These are phyloP conservation scores for Tauraco hartlaubi DNA, from an alignment of 2,797 vertebrate species.

Conservation along the genomic window DNA sequence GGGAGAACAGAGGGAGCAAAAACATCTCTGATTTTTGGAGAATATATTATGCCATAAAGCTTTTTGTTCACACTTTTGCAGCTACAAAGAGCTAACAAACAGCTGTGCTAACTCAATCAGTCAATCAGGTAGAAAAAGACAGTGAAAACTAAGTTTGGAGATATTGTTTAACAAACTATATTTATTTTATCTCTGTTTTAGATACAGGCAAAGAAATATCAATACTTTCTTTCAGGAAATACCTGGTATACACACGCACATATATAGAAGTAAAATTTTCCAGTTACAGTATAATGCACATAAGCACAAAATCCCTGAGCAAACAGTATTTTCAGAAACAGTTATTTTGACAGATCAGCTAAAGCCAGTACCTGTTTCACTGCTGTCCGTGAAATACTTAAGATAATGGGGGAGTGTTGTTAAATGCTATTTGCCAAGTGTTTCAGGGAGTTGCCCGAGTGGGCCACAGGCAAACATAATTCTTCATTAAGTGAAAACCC, in stretches of 20 bases:
- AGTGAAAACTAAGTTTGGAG: not conserved
- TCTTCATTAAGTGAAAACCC: not conserved
- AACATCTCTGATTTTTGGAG: not conserved
- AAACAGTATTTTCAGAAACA: constrained; percentile 37
- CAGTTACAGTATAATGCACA: not conserved
- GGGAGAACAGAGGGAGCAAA: constrained; percentile 9
- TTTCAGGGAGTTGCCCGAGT: not conserved
- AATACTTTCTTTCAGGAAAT: not conserved
- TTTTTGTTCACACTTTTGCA: not conserved
- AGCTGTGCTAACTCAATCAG: not conserved
- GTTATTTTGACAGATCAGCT: not conserved
- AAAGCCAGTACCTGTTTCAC: not conserved
- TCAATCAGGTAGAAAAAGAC: not conserved
- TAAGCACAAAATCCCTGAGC: not conserved
- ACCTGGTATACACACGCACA: not conserved
- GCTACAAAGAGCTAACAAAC: not conserved
- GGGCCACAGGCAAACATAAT: not conserved
- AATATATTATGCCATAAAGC: not conserved
- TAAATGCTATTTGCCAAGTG: not conserved
- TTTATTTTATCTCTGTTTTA: constrained; percentile 10
- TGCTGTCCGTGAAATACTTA: not conserved
- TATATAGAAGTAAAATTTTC: not conserved
- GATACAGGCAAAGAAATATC: constrained; percentile 5
- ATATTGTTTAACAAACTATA: not conserved
- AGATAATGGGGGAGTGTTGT: not conserved